Conservation (phyloP, 1,140 invertebrate genomes). For the Atta colombica region DNA sequence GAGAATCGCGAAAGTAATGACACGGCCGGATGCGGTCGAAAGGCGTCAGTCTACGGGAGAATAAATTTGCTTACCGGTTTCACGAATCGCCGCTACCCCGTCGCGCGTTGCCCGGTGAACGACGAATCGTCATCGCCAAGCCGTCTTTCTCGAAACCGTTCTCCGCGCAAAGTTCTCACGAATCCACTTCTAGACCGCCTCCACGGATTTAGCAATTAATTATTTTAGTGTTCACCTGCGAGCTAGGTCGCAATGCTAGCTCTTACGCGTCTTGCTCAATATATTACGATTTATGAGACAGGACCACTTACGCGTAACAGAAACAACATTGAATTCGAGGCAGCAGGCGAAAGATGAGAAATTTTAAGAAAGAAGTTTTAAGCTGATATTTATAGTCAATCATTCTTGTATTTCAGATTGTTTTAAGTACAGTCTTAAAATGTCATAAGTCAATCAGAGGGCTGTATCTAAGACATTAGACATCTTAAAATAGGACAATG, state of each 20-base stretch:
- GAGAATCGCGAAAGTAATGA: constrained; percentile 85
- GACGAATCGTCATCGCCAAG: constrained; percentile 28
- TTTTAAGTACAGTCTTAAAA: too few species aligned
- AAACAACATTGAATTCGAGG: neutral
- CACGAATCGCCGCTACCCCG: constrained; percentile 73
- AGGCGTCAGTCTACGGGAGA: constrained; percentile 77
- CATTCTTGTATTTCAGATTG: too few species aligned
- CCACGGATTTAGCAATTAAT: constrained; percentile 52
- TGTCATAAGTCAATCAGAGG: too few species aligned
- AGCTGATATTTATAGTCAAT: too few species aligned
- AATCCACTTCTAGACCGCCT: constrained; percentile 38
- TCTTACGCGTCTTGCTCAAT: constrained; percentile 50
- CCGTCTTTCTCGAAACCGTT: constrained; percentile 28
- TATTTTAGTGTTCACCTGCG: constrained; percentile 57
- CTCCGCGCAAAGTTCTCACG: constrained; percentile 35
- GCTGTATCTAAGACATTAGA: too few species aligned
- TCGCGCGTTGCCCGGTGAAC: neutral
- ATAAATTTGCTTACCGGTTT: constrained; percentile 85
- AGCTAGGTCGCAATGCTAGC: constrained; percentile 7
- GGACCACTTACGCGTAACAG: constrained; percentile 8
- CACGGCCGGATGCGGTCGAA: constrained; percentile 82
- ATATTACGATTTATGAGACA: constrained; percentile 37
- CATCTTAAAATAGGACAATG: too few species aligned
- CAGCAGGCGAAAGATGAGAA: neutral
- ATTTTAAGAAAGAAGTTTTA: neutral